Evolutionary conservation across 2,888 invertebrate genomes (phyloP), one percentile per base, ranked within the genome.

Genomic region (Nebria salina): DNA sequence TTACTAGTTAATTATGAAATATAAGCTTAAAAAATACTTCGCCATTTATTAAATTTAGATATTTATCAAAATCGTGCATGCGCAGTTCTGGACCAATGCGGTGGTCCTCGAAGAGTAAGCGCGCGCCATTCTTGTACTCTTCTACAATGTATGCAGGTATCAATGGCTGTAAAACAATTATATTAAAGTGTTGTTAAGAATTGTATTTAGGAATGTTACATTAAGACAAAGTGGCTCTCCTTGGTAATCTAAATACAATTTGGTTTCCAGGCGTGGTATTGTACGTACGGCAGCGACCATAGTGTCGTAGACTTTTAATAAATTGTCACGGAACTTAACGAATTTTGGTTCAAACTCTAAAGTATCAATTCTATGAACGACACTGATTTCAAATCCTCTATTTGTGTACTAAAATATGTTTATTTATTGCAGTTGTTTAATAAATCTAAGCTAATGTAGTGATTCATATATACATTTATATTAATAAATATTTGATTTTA

Each of bases 51-150:
- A 96, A 88, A 83, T 92, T 92, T 82, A 94, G 91, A 86, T 95
- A 97, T 83, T 94, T 92, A 87, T 96, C 95, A 87, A 97, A 96
- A 87, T 96, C 95, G 86, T 93, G 93, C 13, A 95, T 89, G 76
- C 94, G 90, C 34, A 93, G 84, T 86, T 95, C 94, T 0, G 95
- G 95, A 0, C 93, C 94, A 78, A 94, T 93, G 84, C 93, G 90
- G 86, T 95, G 94, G 81, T 94, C 93, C 83, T 93, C 92, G 15
- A 96, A 89, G 84, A 95, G 88, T 43, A 92, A 90, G 7, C 90
- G 88, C 2, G 97, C 92, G 83, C 90, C 88, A 76, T 89, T 87
- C 84, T 93, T 93, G 84, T 94, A 94, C 0, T 88, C 87, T 1
- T 92, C 91, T 3, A 96, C 90, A 64, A 94, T 91, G 68, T 94